Percentiles rank a stretch among this genome's conserved stretches.
These are phyloP conservation scores for Speoplatyrhinus poulsoni DNA, from an alignment of 2,113 vertebrate genomes.

Conservation along the genomic window DNA sequence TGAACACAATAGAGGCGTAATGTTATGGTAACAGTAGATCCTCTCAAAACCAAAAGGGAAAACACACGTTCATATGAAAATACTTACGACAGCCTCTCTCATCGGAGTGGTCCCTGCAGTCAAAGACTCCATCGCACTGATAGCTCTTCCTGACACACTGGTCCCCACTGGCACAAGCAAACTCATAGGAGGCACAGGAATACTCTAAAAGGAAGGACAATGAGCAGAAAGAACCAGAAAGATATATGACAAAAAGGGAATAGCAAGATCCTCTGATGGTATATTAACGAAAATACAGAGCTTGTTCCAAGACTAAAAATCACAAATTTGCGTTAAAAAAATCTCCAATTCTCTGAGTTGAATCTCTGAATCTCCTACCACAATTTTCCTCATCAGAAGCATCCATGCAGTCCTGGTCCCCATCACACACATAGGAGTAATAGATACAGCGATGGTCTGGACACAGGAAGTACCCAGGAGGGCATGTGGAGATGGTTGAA, in stretches of 20 bases:
- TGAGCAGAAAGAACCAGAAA: background rate
- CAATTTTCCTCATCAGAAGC: constrained; percentile 72
- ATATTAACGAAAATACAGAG: background rate
- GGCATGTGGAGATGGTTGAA: constrained; percentile 64
- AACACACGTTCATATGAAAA: background rate
- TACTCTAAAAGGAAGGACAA: constrained; percentile 45
- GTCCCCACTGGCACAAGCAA: constrained; percentile 71
- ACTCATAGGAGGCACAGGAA: constrained; percentile 63
- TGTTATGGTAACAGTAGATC: no score
- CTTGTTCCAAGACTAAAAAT: no score
- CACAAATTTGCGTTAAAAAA: no score
- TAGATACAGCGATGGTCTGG: constrained; percentile 71
- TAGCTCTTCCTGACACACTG: constrained; percentile 62
- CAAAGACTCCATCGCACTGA: constrained; percentile 70
- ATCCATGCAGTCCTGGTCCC: constrained; percentile 74
- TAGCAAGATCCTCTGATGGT: background rate
- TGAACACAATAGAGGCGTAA: no score
- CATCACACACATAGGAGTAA: constrained; percentile 63
- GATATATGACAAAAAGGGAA: background rate
- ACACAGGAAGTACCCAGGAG: constrained; percentile 65
- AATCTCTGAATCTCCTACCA: constrained; percentile 41
- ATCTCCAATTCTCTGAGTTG: no score
- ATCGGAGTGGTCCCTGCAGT: constrained; percentile 74
- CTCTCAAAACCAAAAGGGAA: background rate
- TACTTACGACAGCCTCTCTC: constrained; percentile 69